Base-by-base conservation (phyloP, 2,797 vertebrate species). In the Luscinia megarhynchos region DNA sequence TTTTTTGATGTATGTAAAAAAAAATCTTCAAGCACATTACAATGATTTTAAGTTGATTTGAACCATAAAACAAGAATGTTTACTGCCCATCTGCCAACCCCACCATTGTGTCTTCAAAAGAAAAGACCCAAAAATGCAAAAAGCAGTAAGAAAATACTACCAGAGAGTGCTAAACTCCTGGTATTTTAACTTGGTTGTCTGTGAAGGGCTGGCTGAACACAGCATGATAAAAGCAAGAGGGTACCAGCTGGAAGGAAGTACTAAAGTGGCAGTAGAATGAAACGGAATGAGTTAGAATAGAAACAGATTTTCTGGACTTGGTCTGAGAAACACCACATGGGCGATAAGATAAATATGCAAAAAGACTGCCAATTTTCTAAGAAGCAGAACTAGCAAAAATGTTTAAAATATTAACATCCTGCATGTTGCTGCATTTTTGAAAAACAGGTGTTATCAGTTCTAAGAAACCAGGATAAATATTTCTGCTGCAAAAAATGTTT, bases 181-280 rank as follows among this genome's bases (percentile, higher is more conserved):
- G 63, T 66, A 59, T 75, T 87, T 94, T 27, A 89, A 81, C 30
- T 62, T 66, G 54, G n/a, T 54, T 92, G 43, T 34, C 55, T 91
- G 62, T 27, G 34, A 92, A 46, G 17, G 73, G 53, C 32, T 72
- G 73, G 75, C 61, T 89, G 75, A 81, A 75, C 21, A 61, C 29
- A 78, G 48, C 53, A 29, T 57, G 34, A 69, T 32, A 86, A 92
- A 92, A 84, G 75, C 16, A 81, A 69, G 89, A 86, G 15, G n/a
- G 75, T 69, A 67, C 50, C 58, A 85, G 69, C 29, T 91, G 79
- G 73, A 92, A 86, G 90, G 59, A 91, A 94, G 86, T 19, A 81
- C 15, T 63, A 57, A 79, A 89, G 77, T 58, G 61, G 74, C n/a
- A 86, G 15, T 0, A 62, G 80, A 86, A 76, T 32, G 13, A 69